Conservation (phyloP, 2,113 vertebrate genomes). For the Festucalex cinctus region DNA sequence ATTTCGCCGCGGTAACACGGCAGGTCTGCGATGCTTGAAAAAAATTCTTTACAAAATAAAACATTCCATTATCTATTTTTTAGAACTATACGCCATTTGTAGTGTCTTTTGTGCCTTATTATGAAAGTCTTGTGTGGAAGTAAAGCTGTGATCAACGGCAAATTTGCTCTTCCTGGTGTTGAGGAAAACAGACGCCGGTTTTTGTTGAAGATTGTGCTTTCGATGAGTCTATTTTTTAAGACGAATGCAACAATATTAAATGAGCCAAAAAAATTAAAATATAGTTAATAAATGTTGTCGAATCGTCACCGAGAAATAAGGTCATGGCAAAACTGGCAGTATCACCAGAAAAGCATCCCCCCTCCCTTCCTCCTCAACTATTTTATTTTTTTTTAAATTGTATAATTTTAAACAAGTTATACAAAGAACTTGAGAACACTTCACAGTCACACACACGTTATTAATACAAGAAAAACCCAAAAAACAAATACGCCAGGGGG, state of each 20-base stretch:
- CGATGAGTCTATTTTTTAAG: no score
- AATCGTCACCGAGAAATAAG: neutral
- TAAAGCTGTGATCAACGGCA: rapidly evolving
- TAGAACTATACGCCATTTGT: neutral
- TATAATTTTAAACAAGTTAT: no score
- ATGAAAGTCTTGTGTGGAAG: slow-evolving; percentile 22
- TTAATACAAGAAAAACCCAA: no score
- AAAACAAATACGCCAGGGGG: no score
- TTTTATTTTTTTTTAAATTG: no score
- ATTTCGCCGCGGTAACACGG: neutral
- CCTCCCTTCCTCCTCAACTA: neutral
- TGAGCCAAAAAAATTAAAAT: neutral
- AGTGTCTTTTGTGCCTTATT: slow-evolving; percentile 8
- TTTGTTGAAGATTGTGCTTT: neutral
- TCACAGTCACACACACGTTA: no score
- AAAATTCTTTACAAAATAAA: neutral
- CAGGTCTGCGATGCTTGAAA: neutral
- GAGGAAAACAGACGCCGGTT: neutral
- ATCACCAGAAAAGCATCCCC: neutral
- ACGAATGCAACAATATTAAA: neutral
- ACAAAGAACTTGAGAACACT: no score
- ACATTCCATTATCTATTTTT: neutral
- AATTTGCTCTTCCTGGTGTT: neutral
- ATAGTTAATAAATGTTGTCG: no score
- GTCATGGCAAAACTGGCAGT: neutral